Conservation (phyloP, 2,888 invertebrate genomes). For the Idaea aversata region DNA sequence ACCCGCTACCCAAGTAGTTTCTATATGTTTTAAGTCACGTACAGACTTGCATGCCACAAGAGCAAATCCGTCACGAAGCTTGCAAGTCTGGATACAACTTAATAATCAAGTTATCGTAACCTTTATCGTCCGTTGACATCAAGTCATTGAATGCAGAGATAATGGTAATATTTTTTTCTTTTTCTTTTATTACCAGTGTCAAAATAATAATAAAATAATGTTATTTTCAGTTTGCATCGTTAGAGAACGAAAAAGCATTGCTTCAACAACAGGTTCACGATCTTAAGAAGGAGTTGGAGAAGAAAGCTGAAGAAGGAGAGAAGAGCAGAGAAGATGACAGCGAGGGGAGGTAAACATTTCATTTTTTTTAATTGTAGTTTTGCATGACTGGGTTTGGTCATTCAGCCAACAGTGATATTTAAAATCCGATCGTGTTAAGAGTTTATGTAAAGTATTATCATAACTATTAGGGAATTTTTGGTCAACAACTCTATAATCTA, state of each 20-base stretch:
- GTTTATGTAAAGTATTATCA: no score
- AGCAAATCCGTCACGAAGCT: not conserved
- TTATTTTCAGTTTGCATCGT: constrained; percentile 52
- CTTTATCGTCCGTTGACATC: not conserved
- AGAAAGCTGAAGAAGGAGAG: constrained; percentile 60
- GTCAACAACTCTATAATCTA: no score
- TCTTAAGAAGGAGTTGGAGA: constrained; percentile 67
- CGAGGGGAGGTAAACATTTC: constrained; percentile 55
- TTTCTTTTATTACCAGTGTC: constrained; percentile 54
- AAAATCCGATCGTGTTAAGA: no score
- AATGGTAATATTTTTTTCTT: not conserved
- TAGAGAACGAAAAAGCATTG: constrained; percentile 65
- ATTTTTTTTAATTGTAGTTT: constrained; percentile 4
- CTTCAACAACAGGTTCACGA: constrained; percentile 63
- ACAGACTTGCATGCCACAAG: not conserved
- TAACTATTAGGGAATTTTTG: no score
- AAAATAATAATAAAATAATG: not conserved
- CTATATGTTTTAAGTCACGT: not conserved
- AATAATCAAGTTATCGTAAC: not conserved
- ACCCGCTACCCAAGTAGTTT: no score
- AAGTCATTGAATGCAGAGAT: not conserved
- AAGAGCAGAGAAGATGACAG: constrained; percentile 65
- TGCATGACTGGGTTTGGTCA: not conserved
- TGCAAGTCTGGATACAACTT: not conserved
- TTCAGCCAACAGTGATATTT: not conserved